These are phyloP conservation scores for Poeciliopsis turrubarensis DNA, from an alignment of 2,113 vertebrate species.

Conservation along the genomic window DNA sequence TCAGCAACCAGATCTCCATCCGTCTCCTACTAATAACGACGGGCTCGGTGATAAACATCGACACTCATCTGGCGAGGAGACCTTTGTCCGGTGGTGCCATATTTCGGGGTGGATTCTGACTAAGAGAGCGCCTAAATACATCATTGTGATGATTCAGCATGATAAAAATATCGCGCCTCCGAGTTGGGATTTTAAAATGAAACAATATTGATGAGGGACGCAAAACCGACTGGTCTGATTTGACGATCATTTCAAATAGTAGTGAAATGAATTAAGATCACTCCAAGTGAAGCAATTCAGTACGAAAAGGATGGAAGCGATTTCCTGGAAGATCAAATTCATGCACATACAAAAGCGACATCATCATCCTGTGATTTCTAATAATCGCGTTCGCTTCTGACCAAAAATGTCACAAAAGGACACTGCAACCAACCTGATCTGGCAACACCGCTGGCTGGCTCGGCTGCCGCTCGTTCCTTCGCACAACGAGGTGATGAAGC, in stretches of 20 bases:
- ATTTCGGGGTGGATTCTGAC: constrained; percentile 70
- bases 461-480: constrained; percentile 47
- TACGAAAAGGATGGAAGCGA: constrained; percentile 15
- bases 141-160: constrained; percentile 80
- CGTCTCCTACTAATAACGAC: constrained; percentile 37
- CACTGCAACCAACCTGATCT: constrained; percentile 71
- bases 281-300: constrained; percentile 68
- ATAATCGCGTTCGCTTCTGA: constrained; percentile 2
- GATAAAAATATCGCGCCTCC: constrained; percentile 49
- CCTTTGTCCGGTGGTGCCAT: constrained; percentile 77
- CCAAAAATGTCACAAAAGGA: constrained; percentile 33
- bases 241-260: constrained; percentile 55
- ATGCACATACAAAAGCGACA: constrained; percentile 13
- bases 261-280: constrained; percentile 54
- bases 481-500: constrained; percentile 75
- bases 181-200: constrained; percentile 28
- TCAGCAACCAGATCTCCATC: constrained; percentile 63
- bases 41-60: constrained; percentile 68
- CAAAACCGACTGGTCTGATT: constrained; percentile 13
- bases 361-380: neutral
- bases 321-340: constrained; percentile 16
- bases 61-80: constrained; percentile 70
- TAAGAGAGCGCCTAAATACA: constrained; percentile 60
- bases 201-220: constrained; percentile 14
- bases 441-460: constrained; percentile 64